Percentiles rank a stretch among this genome's conserved stretches.
phyloP scores from a whole-genome alignment of 1,140 invertebrate species.

The Drosophila sp. region DNA sequence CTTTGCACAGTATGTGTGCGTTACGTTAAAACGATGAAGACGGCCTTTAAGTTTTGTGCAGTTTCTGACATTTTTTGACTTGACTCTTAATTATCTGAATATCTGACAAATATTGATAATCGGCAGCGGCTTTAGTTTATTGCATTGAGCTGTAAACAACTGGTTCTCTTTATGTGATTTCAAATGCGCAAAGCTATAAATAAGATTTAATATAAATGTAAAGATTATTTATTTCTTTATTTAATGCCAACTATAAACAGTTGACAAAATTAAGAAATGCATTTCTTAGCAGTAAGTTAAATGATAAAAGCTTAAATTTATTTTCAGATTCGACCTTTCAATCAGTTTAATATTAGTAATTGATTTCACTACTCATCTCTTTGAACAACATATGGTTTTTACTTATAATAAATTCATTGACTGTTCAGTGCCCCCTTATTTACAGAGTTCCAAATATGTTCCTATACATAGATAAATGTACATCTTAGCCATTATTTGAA shows the following conservation, averaged over 20 bases:
- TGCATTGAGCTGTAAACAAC: conserved; percentile 9
- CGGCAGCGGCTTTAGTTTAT: conserved; percentile 3
- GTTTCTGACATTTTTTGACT: conserved; percentile 68
- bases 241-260: too few relatives aligned
- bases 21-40: conserved; percentile 6
- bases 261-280: too few relatives aligned
- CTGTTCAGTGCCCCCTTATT: neutral
- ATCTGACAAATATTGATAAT: conserved; percentile 74
- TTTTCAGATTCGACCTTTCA: too few relatives aligned
- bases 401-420: neutral
- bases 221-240: too few relatives aligned
- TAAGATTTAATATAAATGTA: neutral
- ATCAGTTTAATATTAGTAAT: too few relatives aligned
- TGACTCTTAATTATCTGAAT: conserved; percentile 55
- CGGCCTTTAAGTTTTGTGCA: conserved; percentile 43
- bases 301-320: too few relatives aligned
- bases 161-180: conserved; percentile 14
- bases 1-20: conserved; percentile 14
- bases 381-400: neutral
- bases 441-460: conserved; percentile 12
- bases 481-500: neutral
- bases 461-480: neutral
- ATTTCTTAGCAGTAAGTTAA: too few relatives aligned
- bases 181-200: neutral
- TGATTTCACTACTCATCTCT: too few relatives aligned